A percentile compares a stretch with the other conserved stretches of the same genome.
Evolutionary conservation across 2,888 invertebrate genomes (phyloP).

Genomic region (Odontomyia ornata): DNA sequence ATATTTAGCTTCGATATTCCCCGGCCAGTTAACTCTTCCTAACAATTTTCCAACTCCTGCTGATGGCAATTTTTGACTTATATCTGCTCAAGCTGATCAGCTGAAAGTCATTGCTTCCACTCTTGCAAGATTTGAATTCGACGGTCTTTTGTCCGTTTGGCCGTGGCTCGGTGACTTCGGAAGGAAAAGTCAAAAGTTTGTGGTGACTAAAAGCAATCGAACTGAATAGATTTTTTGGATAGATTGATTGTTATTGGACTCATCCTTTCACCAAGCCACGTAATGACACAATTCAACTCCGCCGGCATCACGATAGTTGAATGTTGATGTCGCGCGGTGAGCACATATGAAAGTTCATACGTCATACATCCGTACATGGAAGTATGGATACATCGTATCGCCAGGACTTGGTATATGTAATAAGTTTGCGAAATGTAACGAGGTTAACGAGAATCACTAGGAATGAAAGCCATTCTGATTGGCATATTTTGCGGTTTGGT

Average conservation of each 20-base stretch:
- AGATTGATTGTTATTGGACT: conserved; percentile 43
- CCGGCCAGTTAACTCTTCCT: not conserved
- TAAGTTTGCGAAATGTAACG: conserved; percentile 37
- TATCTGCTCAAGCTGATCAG: conserved; percentile 29
- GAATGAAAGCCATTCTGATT: conserved; percentile 38
- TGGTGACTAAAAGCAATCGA: conserved; percentile 22
- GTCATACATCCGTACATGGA: not conserved
- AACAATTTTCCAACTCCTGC: not conserved
- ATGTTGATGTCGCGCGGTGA: not conserved
- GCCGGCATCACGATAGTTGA: conserved; percentile 14
- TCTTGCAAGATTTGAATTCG: conserved; percentile 26
- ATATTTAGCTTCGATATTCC: not conserved
- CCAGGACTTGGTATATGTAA: conserved; percentile 29
- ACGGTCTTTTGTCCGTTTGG: conserved; percentile 22
- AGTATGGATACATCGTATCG: not conserved
- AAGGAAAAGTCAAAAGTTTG: conserved; percentile 31
- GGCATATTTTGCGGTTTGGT: conserved; percentile 38
- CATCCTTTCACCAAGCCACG: conserved; percentile 36
- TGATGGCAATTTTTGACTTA: conserved; percentile 29
- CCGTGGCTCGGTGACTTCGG: conserved; percentile 11
- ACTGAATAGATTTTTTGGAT: conserved; percentile 22
- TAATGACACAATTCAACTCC: conserved; percentile 32
- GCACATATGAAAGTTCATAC: not conserved
- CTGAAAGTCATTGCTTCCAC: conserved; percentile 21
- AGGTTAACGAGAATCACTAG: conserved; percentile 41